Evolutionary conservation across 2,113 vertebrate genomes (phyloP).

Genomic region (Microcebus ravelobensis): DNA sequence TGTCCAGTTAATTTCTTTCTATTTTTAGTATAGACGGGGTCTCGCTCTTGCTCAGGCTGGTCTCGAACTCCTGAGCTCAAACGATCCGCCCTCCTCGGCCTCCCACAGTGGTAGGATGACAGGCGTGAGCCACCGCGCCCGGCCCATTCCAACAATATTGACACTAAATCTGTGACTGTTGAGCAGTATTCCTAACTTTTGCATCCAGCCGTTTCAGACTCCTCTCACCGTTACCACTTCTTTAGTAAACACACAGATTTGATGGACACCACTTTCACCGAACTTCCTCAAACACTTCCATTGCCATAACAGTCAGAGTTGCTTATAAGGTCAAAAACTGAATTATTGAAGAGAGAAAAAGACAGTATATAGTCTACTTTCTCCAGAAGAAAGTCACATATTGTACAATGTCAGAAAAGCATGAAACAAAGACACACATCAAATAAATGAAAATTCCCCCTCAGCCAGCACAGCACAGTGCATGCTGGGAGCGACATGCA

Average conservation of each 20-base stretch:
- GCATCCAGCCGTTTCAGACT: not conserved
- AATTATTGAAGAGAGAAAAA: conserved; percentile 48
- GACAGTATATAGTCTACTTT: conserved; percentile 11
- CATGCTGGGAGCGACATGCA: too few species aligned
- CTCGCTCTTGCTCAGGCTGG: too few species aligned
- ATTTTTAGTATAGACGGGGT: too few species aligned
- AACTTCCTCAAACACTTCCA: not conserved
- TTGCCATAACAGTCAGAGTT: not conserved
- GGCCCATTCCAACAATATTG: not conserved
- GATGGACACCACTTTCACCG: not conserved
- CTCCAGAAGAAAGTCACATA: not conserved
- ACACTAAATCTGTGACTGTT: not conserved
- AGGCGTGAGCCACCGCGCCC: too few species aligned
- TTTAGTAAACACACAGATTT: conserved; percentile 11
- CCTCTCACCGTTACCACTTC: not conserved
- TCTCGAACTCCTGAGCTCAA: too few species aligned
- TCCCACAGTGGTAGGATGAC: too few species aligned
- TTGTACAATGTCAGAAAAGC: conserved; percentile 48
- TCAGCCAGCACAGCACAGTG: not conserved
- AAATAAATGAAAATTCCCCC: not conserved
- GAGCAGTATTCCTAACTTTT: not conserved
- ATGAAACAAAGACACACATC: conserved; percentile 46
- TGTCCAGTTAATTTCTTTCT: too few species aligned
- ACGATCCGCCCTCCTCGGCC: too few species aligned
- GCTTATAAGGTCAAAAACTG: conserved; percentile 56